Evolutionary conservation across 1,140 invertebrate genomes (phyloP).

Genomic region (Diabrotica virgifera): DNA sequence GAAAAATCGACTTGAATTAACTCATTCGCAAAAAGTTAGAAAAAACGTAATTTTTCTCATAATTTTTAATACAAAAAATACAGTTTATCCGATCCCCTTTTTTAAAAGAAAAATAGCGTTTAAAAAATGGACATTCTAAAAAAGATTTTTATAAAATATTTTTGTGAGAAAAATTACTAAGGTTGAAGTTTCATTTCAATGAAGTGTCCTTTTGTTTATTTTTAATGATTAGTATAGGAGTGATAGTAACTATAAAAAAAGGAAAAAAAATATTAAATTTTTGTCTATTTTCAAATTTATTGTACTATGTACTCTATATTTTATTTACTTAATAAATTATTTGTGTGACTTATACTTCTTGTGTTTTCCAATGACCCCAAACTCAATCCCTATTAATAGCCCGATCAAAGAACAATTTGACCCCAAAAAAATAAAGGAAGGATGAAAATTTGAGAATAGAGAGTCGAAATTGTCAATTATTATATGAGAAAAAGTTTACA

Average conservation of each 20-base stretch:
- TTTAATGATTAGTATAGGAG: conserved; percentile 15
- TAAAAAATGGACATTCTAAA: conserved; percentile 6
- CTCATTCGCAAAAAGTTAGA: no score
- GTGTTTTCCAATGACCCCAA: neutral
- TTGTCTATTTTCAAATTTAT: conserved; percentile 22
- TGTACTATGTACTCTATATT: conserved; percentile 24
- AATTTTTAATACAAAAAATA: conserved; percentile 1
- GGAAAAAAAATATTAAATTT: conserved; percentile 16
- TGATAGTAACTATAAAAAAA: conserved; percentile 18
- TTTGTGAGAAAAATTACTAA: conserved; percentile 13
- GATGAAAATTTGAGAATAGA: no score
- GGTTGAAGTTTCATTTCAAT: conserved; percentile 13
- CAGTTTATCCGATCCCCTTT: neutral
- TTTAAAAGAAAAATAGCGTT: neutral
- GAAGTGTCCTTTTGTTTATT: conserved; percentile 22
- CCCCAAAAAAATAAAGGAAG: no score
- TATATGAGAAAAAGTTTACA: no score
- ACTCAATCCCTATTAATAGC: neutral
- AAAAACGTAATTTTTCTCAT: conserved; percentile 7
- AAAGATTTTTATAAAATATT: conserved; percentile 7
- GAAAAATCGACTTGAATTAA: no score
- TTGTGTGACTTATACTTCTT: conserved; percentile 18
- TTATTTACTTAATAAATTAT: conserved; percentile 26
- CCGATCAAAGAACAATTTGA: no score
- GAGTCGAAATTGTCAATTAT: no score